phyloP scores from a whole-genome alignment of 2,113 vertebrate genomes.

The Calcarius ornatus region DNA sequence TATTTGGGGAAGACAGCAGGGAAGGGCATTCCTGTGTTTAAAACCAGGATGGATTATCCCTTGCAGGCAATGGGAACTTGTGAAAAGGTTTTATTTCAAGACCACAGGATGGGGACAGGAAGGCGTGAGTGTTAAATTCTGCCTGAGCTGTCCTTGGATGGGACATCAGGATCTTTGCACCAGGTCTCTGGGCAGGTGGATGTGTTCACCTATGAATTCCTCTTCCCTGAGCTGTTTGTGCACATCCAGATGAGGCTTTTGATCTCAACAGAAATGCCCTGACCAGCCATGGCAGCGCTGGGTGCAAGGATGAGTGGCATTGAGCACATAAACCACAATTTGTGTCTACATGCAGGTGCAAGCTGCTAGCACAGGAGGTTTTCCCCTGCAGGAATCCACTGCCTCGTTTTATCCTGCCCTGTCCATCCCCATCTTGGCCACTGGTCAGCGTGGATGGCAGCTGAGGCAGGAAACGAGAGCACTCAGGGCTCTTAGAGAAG shows the following conservation, averaged over 20 bases:
- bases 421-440: not conserved
- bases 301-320: not conserved
- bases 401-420: not conserved
- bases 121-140: not conserved
- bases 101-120: not conserved
- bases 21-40: not conserved
- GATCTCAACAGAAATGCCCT: not conserved
- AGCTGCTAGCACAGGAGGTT: rapidly evolving
- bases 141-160: not conserved
- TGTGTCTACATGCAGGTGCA: not conserved
- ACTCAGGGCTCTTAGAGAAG: not conserved
- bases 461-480: not conserved
- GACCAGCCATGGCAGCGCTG: not conserved
- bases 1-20: not conserved
- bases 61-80: not conserved
- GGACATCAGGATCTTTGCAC: not conserved
- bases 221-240: not conserved
- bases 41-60: not conserved
- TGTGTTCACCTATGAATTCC: not conserved
- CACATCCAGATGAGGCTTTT: not conserved
- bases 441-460: not conserved
- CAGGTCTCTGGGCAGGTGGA: not conserved
- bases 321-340: not conserved
- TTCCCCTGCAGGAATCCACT: not conserved
- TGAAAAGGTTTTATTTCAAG: not conserved